Base-by-base conservation (phyloP, 2,113 vertebrate species). In the Merops nubicus region DNA sequence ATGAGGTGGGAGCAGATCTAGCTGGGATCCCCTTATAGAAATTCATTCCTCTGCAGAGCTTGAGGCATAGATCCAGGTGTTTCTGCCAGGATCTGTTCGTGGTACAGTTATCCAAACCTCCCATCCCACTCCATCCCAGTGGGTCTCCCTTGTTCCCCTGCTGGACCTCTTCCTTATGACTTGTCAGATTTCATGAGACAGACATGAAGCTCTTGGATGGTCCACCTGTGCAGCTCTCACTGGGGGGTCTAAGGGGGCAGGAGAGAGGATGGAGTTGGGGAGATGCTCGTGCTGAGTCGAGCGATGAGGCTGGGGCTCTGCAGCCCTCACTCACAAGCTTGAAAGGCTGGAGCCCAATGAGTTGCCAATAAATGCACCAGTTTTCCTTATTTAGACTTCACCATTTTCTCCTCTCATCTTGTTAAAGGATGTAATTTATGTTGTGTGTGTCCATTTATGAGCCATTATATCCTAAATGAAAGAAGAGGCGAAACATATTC, bases 341-440 rank as follows among this genome's bases (percentile, higher is more conserved):
- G 26, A 59, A 64, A 76, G 48, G 60, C 40, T 38, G 74, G 21
- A 60, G 9, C 56, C 54, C 80, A 26, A 1, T 7, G 77, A 64
- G 38, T 5, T 64, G 23, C 56, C 85, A 85, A 45, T 25, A 73
- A 88, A 88, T 14, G 54, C 76, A 94, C 45, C 56, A 50, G n/a
- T 51, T 83, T 85, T 73, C 91, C 36, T 23, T 72, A 92, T 92
- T 96, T 93, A 81, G n/a, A 45, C 73, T 31, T 82, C 90, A 43
- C 78, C 74, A 26, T 87, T 93, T 96, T 80, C 76, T 91, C 94
- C 74, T 47, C 93, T 85, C 76, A 34, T 93, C 96, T 91, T 84
- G 94, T 97, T 97, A 96, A 88, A 96, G 94, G 91, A 74, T 85
- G 63, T 96, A 97, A 97, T 97, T 97, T 93, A 85, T 95, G 93